Evolutionary conservation across 2,113 vertebrate genomes (phyloP), one percentile per base, ranked within the genome.

Genomic region (Labeo catla): DNA sequence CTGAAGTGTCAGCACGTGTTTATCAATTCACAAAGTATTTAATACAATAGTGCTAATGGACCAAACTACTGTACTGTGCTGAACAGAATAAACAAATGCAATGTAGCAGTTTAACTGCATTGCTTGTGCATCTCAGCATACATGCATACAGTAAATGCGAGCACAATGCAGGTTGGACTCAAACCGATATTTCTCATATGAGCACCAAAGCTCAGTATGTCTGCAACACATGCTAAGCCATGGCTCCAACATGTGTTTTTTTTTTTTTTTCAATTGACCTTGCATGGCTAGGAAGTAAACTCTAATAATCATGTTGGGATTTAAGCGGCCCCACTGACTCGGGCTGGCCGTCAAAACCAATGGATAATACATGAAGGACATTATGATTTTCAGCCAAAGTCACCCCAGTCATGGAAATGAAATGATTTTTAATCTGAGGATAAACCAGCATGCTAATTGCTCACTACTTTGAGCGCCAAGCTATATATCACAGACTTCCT

Each of bases 401-500:
- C 68, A 76, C 79, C 70, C 34, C 70, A 63, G 85, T 63, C 81
- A 74, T 50, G 59, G 19, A 83, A 82, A 70, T 54, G 72, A 76
- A 66, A 87, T 50, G 68, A 84, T 43, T 84, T 73, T 74, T 77
- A 81, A 76, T 82, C n/a, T 83, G 36, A 63, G 57, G 86, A 87
- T 68, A 77, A 83, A 65, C 61, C 50, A 54, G 86, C 63, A 65
- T 65, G 34, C 47, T 87, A 87, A 83, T 80, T 87, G 72, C 59
- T n/a, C 61, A 19, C 68, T 52, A 54, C 85, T 82, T 61, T 65
- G 65, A 57, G 65, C 19, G 13, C 34, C 59, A 68, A 77, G 47
- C 80, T 68, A 68, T 83, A 83, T 45, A 83, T 83, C 86, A 81
- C 86, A 87, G 45, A 72, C 80, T 57, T 76, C 59, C 74, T 87